Conservation (phyloP, 2,797 vertebrate genomes). For the Sebastolobus altivelis region DNA sequence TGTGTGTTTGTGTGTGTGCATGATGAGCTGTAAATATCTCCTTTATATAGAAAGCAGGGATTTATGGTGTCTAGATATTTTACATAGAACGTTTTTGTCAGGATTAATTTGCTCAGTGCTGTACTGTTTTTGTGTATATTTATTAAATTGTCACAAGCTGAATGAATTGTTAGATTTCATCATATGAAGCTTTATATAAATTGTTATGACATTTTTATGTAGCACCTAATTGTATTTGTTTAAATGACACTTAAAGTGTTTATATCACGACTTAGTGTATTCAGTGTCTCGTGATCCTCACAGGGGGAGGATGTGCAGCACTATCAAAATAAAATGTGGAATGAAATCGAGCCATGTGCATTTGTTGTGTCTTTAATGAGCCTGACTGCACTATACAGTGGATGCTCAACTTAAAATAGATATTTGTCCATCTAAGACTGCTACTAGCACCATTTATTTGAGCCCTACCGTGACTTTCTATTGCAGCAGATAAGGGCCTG, state of each 20-base stretch:
- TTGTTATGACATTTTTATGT: slow-evolving; percentile 7
- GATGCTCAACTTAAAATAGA: background rate
- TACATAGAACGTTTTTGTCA: background rate
- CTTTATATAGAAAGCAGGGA: slow-evolving; percentile 31
- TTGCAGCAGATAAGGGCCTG: too few relatives aligned
- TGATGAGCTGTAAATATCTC: slow-evolving; percentile 50
- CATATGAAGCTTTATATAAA: background rate
- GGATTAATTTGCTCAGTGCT: slow-evolving; percentile 6
- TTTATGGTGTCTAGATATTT: slow-evolving; percentile 21
- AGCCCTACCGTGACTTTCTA: background rate
- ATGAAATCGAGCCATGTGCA: background rate
- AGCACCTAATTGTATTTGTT: slow-evolving; percentile 10
- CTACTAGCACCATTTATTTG: background rate
- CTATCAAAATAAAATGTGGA: slow-evolving; percentile 41
- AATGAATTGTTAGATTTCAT: slow-evolving; percentile 17
- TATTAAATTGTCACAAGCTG: slow-evolving; percentile 49
- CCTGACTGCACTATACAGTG: background rate
- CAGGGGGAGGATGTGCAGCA: slow-evolving; percentile 14
- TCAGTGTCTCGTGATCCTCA: slow-evolving; percentile 17
- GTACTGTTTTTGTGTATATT: slow-evolving; percentile 59
- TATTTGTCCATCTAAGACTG: background rate
- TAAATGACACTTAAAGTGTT: slow-evolving; percentile 2
- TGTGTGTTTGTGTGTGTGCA: slow-evolving; percentile 23
- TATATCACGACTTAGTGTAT: background rate
- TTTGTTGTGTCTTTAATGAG: slow-evolving; percentile 16